A percentile compares a stretch with the other conserved stretches of the same genome.
Evolutionary conservation across 2,888 invertebrate species (phyloP).

Genomic region (Chloroclysta siterata): DNA sequence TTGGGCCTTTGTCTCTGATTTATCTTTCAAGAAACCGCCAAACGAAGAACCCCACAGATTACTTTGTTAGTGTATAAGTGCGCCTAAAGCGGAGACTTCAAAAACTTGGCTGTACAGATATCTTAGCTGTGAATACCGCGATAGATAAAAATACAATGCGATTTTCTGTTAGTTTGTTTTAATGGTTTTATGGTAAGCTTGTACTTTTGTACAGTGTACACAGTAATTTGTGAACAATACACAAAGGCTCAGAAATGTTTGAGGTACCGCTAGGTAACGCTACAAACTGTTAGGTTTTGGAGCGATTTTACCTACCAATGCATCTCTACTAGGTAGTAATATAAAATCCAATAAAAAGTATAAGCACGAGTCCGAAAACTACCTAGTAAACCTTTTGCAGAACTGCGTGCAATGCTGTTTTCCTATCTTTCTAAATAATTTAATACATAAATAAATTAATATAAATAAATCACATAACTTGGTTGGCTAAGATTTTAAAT

Average conservation of each 20-base stretch:
- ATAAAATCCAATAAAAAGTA: too few relatives aligned
- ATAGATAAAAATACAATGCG: conserved; percentile 19
- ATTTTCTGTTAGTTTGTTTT: conserved; percentile 20
- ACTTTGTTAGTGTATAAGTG: conserved; percentile 7
- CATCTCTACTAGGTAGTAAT: too few relatives aligned
- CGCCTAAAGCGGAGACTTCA: conserved; percentile 36
- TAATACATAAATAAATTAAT: too few relatives aligned
- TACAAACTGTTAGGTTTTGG: conserved; percentile 6
- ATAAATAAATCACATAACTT: too few relatives aligned
- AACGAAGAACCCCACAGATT: conserved; percentile 42
- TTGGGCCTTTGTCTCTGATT: conserved; percentile 63
- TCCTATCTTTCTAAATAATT: too few relatives aligned
- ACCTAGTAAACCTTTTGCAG: too few relatives aligned
- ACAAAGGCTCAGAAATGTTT: conserved; percentile 20
- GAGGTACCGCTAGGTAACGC: conserved; percentile 36
- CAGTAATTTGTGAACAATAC: conserved; percentile 36
- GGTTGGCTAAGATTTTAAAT: too few relatives aligned
- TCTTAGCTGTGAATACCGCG: conserved; percentile 26
- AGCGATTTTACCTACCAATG: background rate
- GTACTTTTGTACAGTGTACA: conserved; percentile 12
- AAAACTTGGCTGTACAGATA: conserved; percentile 12
- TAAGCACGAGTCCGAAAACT: too few relatives aligned
- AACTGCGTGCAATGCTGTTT: too few relatives aligned
- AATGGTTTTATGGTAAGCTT: conserved; percentile 40
- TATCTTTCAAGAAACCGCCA: conserved; percentile 56